Conservation (phyloP, 2,888 invertebrate genomes). For the Nomada fabriciana region DNA sequence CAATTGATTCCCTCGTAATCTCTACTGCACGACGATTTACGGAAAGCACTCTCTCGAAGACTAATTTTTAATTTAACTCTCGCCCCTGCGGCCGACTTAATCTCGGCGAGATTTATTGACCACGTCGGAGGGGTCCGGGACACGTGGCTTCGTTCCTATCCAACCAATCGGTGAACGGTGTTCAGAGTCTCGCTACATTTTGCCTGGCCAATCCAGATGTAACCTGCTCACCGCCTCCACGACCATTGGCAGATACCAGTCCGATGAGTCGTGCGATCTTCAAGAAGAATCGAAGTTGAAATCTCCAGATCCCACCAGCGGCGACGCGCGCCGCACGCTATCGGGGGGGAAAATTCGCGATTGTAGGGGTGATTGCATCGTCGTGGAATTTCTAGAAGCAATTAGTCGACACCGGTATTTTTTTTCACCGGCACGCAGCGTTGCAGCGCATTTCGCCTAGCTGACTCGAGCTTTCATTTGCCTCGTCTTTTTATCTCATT, state of each 20-base stretch:
- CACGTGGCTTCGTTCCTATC: conserved; percentile 53
- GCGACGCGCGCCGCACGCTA: background rate
- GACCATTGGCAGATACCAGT: conserved; percentile 74
- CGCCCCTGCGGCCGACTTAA: conserved; percentile 23
- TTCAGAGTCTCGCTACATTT: conserved; percentile 24
- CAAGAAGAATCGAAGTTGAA: conserved; percentile 9
- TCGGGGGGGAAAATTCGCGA: conserved; percentile 4
- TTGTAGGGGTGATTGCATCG: conserved; percentile 30
- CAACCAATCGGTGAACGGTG: conserved; percentile 56
- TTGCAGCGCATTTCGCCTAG: background rate
- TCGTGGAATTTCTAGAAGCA: conserved; percentile 29
- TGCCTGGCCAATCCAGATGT: conserved; percentile 62
- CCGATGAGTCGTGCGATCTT: conserved; percentile 62
- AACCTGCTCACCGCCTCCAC: conserved; percentile 62
- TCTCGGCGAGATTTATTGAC: conserved; percentile 40
- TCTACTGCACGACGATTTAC: conserved; percentile 5
- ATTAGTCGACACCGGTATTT: background rate
- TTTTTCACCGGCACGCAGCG: background rate
- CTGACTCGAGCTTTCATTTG: background rate
- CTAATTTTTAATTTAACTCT: conserved; percentile 47
- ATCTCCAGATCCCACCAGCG: background rate
- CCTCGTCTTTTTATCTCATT: background rate
- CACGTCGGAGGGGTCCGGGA: conserved; percentile 36
- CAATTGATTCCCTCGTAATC: background rate
- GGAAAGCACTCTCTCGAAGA: conserved; percentile 3